Percentiles rank a stretch among this genome's conserved stretches.
Conservation (phyloP, 1,140 invertebrate species). For the Lycorma delicatula region DNA sequence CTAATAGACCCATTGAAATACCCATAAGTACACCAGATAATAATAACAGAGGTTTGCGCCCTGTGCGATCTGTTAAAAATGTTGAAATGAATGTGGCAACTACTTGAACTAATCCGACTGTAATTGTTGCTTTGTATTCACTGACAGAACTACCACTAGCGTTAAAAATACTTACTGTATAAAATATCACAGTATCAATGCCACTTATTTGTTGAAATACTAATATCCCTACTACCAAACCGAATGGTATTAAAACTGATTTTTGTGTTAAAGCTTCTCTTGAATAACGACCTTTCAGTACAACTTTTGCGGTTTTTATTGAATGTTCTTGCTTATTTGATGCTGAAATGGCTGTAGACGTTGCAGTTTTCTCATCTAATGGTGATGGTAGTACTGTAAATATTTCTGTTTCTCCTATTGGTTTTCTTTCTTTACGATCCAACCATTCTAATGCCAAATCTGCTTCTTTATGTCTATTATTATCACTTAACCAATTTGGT, state of each 20-base stretch:
- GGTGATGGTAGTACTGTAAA: constrained; percentile 19
- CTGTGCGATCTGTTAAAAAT: constrained; percentile 45
- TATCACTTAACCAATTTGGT: constrained; percentile 44
- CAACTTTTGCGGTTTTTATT: not conserved
- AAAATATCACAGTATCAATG: constrained; percentile 60
- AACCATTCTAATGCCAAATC: constrained; percentile 40
- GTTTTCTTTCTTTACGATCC: constrained; percentile 26
- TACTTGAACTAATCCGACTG: constrained; percentile 49
- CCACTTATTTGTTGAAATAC: constrained; percentile 55
- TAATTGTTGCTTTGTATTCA: constrained; percentile 49
- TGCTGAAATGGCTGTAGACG: not conserved
- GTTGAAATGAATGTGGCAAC: constrained; percentile 44
- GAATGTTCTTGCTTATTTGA: constrained; percentile 1
- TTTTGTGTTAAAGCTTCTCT: constrained; percentile 6
- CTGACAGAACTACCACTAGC: constrained; percentile 47
- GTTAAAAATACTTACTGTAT: constrained; percentile 55
- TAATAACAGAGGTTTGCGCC: constrained; percentile 42
- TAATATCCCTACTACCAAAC: constrained; percentile 42
- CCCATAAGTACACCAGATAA: constrained; percentile 39
- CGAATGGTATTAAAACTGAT: constrained; percentile 33
- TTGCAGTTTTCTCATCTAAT: not conserved
- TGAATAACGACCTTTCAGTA: constrained; percentile 13
- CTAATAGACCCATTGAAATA: constrained; percentile 43
- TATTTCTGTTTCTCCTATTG: constrained; percentile 13
- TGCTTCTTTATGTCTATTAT: constrained; percentile 42